Conservation (phyloP, 2,113 vertebrate species). For the Gobiocypris rarus region DNA sequence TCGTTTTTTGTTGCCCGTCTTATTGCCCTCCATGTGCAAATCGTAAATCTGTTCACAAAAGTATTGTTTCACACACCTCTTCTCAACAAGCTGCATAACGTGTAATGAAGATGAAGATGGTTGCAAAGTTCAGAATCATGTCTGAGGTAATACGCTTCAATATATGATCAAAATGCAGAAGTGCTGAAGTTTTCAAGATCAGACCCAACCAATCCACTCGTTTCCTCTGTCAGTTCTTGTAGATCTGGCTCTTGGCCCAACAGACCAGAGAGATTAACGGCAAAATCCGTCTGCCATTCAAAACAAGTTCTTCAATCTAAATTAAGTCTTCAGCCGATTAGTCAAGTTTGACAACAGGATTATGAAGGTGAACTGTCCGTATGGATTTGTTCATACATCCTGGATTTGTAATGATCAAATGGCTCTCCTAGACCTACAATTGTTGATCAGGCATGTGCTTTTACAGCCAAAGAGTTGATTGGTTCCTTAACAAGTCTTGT, state of each 20-base stretch:
- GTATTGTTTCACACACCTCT: neutral
- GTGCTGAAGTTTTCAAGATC: neutral
- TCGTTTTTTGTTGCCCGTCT: neutral
- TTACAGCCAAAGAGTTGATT: neutral
- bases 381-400: conserved; percentile 17
- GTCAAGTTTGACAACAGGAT: conserved; percentile 11
- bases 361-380: conserved; percentile 22
- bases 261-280: conserved; percentile 25
- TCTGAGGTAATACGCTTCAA: neutral
- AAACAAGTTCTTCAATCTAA: conserved; percentile 14
- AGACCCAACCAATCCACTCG: neutral
- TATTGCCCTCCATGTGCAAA: neutral
- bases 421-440: neutral
- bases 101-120: no score
- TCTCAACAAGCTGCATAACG: neutral
- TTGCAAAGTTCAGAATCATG: neutral
- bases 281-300: conserved; percentile 9
- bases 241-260: neutral
- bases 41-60: neutral
- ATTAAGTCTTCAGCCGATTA: conserved; percentile 38
- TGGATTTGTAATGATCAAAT: neutral
- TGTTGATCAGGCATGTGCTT: neutral
- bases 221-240: neutral
- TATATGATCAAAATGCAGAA: neutral
- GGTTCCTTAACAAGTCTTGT: neutral